Conservation (phyloP, 2,113 vertebrate genomes). For the Paradoxurus hermaphroditus region DNA sequence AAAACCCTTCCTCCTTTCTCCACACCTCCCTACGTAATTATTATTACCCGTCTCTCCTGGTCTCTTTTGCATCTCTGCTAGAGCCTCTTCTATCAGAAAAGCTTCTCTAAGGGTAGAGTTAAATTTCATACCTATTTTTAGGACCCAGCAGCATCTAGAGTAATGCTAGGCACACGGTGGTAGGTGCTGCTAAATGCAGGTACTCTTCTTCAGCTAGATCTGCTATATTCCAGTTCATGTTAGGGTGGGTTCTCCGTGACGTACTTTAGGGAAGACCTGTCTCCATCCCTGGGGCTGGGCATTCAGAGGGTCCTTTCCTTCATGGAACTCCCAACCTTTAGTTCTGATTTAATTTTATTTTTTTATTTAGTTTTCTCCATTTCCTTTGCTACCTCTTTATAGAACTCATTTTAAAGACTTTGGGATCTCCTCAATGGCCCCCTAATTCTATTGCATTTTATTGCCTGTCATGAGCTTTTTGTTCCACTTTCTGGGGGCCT, state of each 20-base stretch:
- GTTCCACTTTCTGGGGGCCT: neutral
- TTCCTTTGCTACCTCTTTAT: neutral
- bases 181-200: neutral
- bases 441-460: neutral
- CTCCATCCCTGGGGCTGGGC: neutral
- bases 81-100: neutral
- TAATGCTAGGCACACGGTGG: neutral
- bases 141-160: neutral
- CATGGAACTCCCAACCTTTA: neutral
- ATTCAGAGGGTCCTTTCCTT: neutral
- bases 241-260: neutral
- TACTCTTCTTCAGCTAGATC: neutral
- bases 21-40: neutral
- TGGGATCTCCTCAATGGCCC: neutral
- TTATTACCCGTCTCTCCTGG: neutral
- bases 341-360: neutral
- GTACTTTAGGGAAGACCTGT: neutral
- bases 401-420: neutral
- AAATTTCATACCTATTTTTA: neutral
- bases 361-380: neutral
- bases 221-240: neutral
- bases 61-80: neutral
- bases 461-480: neutral
- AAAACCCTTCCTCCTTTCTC: neutral
- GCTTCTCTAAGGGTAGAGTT: neutral